phyloP scores from a whole-genome alignment of 2,797 vertebrate genomes.

The Echeneis naucrates region DNA sequence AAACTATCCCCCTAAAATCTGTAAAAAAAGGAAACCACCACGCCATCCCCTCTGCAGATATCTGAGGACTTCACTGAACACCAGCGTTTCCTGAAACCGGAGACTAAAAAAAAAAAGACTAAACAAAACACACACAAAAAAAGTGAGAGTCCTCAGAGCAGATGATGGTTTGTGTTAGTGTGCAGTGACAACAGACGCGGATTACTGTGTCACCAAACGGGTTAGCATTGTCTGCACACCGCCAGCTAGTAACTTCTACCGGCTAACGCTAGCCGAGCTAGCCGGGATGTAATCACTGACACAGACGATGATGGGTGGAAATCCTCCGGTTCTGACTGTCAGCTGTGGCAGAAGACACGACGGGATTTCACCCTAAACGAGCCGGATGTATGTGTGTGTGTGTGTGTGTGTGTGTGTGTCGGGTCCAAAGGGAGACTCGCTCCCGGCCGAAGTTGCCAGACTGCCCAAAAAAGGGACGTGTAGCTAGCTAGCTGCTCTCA shows the following conservation, averaged over 20 bases:
- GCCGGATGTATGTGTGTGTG: constrained; percentile 20
- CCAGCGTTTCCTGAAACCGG: constrained; percentile 64
- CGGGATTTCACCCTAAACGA: constrained; percentile 26
- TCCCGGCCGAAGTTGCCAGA: constrained; percentile 65
- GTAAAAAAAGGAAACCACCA: not conserved
- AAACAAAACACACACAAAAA: no score
- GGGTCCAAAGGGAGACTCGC: constrained; percentile 47
- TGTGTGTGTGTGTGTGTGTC: constrained; percentile 18
- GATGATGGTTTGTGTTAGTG: constrained; percentile 16
- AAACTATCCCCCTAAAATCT: not conserved
- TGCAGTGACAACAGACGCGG: not conserved
- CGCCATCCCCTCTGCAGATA: constrained; percentile 32
- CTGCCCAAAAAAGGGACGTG: constrained; percentile 84
- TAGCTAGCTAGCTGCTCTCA: constrained; percentile 85
- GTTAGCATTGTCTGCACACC: constrained; percentile 56
- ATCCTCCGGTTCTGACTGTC: constrained; percentile 25
- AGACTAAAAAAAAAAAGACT: constrained; percentile 45
- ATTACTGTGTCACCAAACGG: constrained; percentile 20
- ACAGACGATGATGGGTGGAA: constrained; percentile 8
- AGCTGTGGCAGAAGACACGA: constrained; percentile 10
- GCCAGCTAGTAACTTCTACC: constrained; percentile 62
- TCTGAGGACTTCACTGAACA: constrained; percentile 33
- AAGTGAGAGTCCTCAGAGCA: constrained; percentile 28
- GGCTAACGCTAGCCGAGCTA: constrained; percentile 75
- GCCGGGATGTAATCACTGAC: constrained; percentile 48